These are phyloP conservation scores for Mirza zaza DNA, from an alignment of 2,113 vertebrate genomes.

Conservation along the genomic window DNA sequence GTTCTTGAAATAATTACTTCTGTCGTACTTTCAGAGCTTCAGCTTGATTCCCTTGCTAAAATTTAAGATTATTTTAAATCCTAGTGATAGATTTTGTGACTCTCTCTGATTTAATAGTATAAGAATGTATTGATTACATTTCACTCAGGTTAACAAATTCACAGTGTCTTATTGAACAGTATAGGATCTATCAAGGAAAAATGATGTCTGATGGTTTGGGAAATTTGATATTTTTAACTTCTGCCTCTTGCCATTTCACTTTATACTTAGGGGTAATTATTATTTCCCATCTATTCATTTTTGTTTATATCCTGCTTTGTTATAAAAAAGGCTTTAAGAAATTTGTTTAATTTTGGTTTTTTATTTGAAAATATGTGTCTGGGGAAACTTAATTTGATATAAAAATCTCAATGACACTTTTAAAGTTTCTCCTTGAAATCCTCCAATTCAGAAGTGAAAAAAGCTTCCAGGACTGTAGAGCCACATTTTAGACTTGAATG, in stretches of 20 bases:
- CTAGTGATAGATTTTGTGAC: conserved; percentile 3
- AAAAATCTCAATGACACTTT: neutral
- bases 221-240: neutral
- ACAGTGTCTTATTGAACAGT: neutral
- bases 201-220: neutral
- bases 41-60: conserved; percentile 53
- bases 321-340: neutral
- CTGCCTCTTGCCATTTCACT: neutral
- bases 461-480: neutral
- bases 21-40: conserved; percentile 32
- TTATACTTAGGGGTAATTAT: neutral
- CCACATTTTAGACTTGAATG: neutral
- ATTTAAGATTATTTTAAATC: conserved; percentile 66
- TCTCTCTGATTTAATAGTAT: neutral
- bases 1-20: conserved; percentile 69
- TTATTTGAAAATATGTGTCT: neutral
- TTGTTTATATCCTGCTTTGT: conserved; percentile 31
- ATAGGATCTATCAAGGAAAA: neutral
- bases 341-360: neutral
- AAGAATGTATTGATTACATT: conserved; percentile 37
- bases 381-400: neutral
- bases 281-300: neutral
- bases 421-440: neutral
- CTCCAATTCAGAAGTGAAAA: neutral
- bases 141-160: neutral